Evolutionary conservation across 2,888 invertebrate genomes (phyloP).

Genomic region (Incurvaria masculella): DNA sequence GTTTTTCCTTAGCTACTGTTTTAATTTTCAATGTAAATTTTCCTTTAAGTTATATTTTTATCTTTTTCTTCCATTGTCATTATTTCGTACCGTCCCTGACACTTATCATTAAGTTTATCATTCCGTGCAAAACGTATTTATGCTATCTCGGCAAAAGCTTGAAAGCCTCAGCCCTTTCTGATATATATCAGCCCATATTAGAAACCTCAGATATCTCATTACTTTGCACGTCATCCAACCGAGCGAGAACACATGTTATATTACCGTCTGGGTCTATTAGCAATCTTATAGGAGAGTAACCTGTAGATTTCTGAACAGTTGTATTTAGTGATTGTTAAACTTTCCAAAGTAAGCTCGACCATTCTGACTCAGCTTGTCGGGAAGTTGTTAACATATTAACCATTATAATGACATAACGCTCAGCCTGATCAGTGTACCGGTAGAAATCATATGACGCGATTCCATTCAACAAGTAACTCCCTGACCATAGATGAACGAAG

Average conservation of each 20-base stretch:
- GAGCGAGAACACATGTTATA: not conserved
- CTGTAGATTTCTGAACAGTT: not conserved
- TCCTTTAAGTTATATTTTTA: not conserved
- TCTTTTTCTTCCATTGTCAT: not conserved
- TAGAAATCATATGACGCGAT: too few species aligned
- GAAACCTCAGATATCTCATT: not conserved
- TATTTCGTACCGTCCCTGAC: not conserved
- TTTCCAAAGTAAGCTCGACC: not conserved
- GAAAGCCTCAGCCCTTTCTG: not conserved
- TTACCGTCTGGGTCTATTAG: not conserved
- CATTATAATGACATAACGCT: too few species aligned
- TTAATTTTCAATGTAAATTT: not conserved
- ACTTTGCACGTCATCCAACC: not conserved
- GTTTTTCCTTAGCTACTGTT: not conserved
- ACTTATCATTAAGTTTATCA: conserved; percentile 12
- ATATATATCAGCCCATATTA: not conserved
- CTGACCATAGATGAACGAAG: too few species aligned
- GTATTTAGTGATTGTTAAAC: not conserved
- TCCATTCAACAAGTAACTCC: too few species aligned
- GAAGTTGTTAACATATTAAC: not conserved
- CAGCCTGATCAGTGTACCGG: too few species aligned
- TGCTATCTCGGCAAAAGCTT: not conserved
- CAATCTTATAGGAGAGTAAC: not conserved
- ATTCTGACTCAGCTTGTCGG: not conserved
- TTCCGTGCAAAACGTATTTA: conserved; percentile 6